Percentiles rank a stretch among this genome's conserved stretches.
Evolutionary conservation across 2,797 vertebrate species (phyloP).

Genomic region (Anas flavirostris): DNA sequence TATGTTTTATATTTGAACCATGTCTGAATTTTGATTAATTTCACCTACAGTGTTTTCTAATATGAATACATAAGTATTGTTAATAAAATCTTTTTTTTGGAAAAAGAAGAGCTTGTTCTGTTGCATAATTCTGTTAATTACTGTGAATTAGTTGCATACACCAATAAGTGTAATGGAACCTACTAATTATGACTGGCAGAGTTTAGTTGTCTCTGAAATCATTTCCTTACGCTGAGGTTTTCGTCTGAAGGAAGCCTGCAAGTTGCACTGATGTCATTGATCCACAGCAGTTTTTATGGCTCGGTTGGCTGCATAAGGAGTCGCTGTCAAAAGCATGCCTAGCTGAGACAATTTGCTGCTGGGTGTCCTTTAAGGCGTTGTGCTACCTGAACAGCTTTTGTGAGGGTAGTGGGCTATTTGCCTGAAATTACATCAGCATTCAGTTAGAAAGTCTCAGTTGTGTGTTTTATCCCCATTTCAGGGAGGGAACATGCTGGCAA

Average conservation of each 20-base stretch:
- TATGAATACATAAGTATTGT: background rate
- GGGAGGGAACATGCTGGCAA: background rate
- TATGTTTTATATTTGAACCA: conserved; percentile 21
- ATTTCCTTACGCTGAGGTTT: background rate
- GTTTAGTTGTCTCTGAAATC: conserved; percentile 18
- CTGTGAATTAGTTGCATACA: background rate
- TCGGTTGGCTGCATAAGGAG: background rate
- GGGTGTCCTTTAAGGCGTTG: background rate
- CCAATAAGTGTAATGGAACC: background rate
- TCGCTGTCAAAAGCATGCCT: background rate
- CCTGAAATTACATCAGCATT: background rate
- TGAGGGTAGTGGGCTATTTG: background rate
- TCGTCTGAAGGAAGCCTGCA: conserved; percentile 24
- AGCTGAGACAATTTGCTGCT: background rate
- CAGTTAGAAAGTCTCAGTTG: background rate
- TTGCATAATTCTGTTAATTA: background rate
- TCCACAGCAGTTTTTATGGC: background rate
- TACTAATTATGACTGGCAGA: background rate
- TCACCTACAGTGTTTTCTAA: conserved; percentile 19
- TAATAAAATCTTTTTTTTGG: conserved; percentile 26
- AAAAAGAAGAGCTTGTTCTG: background rate
- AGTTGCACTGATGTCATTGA: background rate
- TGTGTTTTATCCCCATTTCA: background rate
- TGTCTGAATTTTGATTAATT: conserved; percentile 21
- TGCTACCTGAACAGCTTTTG: background rate